Evolutionary conservation across 2,888 invertebrate species (phyloP), one percentile per base, ranked within the genome.

Genomic region (Liodrosophila aerea): DNA sequence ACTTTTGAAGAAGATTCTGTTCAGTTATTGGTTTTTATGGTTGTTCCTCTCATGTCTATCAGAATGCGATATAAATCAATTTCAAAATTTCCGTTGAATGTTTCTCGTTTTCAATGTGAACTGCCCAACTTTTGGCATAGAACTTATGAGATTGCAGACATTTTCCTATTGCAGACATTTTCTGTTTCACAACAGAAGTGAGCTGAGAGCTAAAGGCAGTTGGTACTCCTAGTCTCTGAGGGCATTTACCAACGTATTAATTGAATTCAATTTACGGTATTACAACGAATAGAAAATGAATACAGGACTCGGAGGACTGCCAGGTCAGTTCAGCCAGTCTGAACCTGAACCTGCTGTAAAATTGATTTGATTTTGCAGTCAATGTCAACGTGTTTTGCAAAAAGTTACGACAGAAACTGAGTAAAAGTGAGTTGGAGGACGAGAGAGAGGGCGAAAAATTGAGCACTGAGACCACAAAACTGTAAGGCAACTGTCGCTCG

Each of bases 181-280:
- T 44, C n/a, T n/a, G n/a, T n/a, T n/a, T n/a, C n/a, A 33, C 27
- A 44, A 36, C 7, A 27, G 22, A 41, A 43, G n/a, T 57, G 49
- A 29, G 4, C n/a, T 29, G 40, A 40, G 40, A 31, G 9, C 16
- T 37, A 27, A 36, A 13, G 13, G 7, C 40, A 33, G 9, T 41
- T 11, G 37, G 13, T 45, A 56, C 49, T 47, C n/a, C n/a, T n/a
- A n/a, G n/a, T n/a, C 47, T 58, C 51, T 51, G 57, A 39, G 60
- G 76, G 57, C 73, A 70, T 70, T 70, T 60, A 62, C 73, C 69
- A 76, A 76, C 47, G 70, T 53, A 75, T 73, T 75, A 75, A 75
- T 75, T 75, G 74, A 73, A 70, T 76, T 76, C 62, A 70, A 64
- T 73, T 76, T 74, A 52, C 51, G 39, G 63, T 51, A 68, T 65